phyloP scores from a whole-genome alignment of 2,113 vertebrate genomes.

The Trinectes maculatus region DNA sequence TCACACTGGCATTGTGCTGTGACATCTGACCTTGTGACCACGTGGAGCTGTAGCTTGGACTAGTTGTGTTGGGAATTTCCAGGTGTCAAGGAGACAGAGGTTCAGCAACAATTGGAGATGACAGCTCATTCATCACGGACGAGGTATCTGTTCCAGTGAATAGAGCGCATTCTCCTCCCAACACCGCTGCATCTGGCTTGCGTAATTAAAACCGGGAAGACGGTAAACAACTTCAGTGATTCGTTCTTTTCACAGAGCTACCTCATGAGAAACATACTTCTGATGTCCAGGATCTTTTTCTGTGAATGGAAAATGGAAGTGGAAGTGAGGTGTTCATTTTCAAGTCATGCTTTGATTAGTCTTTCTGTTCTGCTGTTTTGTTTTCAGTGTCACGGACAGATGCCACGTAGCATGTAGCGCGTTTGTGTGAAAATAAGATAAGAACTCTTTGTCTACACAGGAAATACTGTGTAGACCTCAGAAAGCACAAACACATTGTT shows the following conservation, averaged over 20 bases:
- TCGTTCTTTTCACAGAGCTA: conserved; percentile 10
- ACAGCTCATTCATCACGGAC: conserved; percentile 82
- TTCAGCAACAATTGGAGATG: conserved; percentile 75
- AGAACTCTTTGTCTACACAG: background rate
- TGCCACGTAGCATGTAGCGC: background rate
- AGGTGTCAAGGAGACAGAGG: conserved; percentile 70
- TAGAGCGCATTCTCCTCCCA: conserved; percentile 66
- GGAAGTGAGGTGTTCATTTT: conserved; percentile 37
- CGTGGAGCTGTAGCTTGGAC: conserved; percentile 11
- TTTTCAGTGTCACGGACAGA: background rate
- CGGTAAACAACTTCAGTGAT: conserved; percentile 65
- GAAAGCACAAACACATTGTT: too few species aligned
- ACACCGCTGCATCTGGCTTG: conserved; percentile 43
- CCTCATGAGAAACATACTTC: conserved; percentile 40
- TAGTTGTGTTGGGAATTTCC: conserved; percentile 32
- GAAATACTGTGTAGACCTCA: too few species aligned
- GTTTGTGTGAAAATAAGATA: conserved; percentile 51
- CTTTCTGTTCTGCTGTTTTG: conserved; percentile 30
- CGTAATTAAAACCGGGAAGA: conserved; percentile 71
- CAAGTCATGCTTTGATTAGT: conserved; percentile 45
- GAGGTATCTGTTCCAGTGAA: conserved; percentile 70
- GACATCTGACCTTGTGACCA: conserved; percentile 54
- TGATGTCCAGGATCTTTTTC: conserved; percentile 40
- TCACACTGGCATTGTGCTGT: conserved; percentile 34
- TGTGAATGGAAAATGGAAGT: conserved; percentile 23